Conservation (phyloP, 92 coral and sea anemone genomes). For the Ricordea florida region DNA sequence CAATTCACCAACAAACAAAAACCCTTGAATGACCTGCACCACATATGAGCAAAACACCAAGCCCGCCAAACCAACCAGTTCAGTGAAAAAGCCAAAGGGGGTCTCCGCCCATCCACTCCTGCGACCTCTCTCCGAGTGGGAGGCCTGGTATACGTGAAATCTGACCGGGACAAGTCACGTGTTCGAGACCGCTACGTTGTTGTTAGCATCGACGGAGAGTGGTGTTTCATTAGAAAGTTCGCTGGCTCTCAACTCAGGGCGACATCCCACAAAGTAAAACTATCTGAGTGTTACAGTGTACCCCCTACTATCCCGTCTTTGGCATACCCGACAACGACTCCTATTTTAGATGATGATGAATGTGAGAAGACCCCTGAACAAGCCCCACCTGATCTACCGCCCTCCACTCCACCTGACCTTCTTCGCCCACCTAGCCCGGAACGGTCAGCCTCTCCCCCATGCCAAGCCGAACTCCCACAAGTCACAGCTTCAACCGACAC, state of each 20-base stretch:
- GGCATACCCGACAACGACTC: not conserved
- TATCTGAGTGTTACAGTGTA: conserved; percentile 3
- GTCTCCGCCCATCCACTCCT: not conserved
- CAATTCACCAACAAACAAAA: conserved; percentile 39
- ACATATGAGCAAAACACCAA: conserved; percentile 33
- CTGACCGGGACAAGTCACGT: conserved; percentile 9
- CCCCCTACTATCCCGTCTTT: not conserved
- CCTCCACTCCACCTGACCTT: not conserved
- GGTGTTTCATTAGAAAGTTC: conserved; percentile 12
- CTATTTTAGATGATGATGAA: not conserved
- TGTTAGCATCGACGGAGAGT: not conserved
- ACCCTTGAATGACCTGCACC: conserved; percentile 40
- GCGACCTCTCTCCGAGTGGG: conserved; percentile 24
- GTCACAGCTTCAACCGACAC: not conserved
- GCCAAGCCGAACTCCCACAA: not conserved
- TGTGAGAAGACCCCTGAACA: not conserved
- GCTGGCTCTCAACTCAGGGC: not conserved
- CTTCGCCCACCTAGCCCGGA: not conserved
- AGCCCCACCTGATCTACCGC: not conserved
- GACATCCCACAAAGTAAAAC: conserved; percentile 9
- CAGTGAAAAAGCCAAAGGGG: conserved; percentile 1
- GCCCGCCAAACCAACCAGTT: conserved; percentile 20
- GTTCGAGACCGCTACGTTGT: conserved; percentile 11
- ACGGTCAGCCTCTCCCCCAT: not conserved
- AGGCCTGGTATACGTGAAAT: conserved; percentile 24